Evolutionary conservation across 1,140 invertebrate genomes (phyloP), one percentile per base, ranked within the genome.

Genomic region (Subanguina moxae): DNA sequence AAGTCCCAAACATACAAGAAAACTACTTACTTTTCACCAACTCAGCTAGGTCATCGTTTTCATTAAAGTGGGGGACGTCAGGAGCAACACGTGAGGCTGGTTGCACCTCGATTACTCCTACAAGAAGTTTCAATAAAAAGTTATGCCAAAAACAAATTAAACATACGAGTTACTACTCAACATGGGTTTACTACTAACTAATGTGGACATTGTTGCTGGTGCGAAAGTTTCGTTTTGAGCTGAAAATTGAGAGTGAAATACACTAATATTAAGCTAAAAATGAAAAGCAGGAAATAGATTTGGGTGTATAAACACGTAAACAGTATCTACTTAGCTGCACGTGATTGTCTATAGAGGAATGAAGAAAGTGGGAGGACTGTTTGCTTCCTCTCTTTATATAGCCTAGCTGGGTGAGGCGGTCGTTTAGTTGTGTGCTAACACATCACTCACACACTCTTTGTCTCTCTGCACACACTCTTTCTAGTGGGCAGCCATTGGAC

Each of bases 41-140:
- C 68, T 56, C 73, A 27, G 72, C 42, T 30, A 75, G 38, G 17
- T 70, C 67, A 59, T 59, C 56, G 45, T 28, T 42, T 57, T 75
- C 70, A 43, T 64, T 48, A 64, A 67, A 68, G 62, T 62, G 71
- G 76, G n/a, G 56, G 76, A 64, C 61, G 74, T 75, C 74, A 76
- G 59, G 57, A 72, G 62, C 76, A 78, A 23, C 76, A 78, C 74
- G 62, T 76, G 71, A 74, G 61, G 58, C 69, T 57, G 27, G 74
- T 43, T 63, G 56, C 52, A 42, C 69, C 61, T 25, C 57, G 75
- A 76, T 56, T 76, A 65, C 75, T 78, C 21, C 73, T 74, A 28
- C 28, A 74, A 72, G n/a, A 28, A 71, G 42, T 25, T 19, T 1
- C 21, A 23, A 32, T 45, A 5, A 45, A 45, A 45, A 45, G n/a